A percentile compares a stretch with the other conserved stretches of the same genome.
Evolutionary conservation across 2,888 invertebrate genomes (phyloP).

Genomic region (Drosophila nr. medialis): DNA sequence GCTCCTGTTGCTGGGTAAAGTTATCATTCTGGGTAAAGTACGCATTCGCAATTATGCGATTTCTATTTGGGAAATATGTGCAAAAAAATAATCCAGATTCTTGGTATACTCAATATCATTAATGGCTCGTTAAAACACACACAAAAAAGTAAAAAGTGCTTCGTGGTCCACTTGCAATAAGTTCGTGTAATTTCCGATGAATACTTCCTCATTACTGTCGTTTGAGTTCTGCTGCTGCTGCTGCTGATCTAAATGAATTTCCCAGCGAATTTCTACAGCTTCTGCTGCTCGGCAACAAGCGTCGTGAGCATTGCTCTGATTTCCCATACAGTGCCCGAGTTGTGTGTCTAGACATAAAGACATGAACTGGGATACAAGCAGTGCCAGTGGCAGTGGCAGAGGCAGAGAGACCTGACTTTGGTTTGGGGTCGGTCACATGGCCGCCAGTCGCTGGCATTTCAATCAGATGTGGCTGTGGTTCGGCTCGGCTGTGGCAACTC

Average conservation of each 20-base stretch:
- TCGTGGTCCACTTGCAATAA: neutral
- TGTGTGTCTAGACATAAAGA: conserved; percentile 46
- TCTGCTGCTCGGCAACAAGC: conserved; percentile 17
- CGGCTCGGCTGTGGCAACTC: conserved; percentile 4
- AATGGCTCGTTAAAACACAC: neutral
- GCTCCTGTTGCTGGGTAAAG: conserved; percentile 3
- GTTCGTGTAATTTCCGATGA: conserved; percentile 13
- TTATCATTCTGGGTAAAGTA: neutral
- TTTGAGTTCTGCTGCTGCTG: neutral
- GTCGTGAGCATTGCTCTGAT: conserved; percentile 54
- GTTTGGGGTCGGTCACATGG: conserved; percentile 51
- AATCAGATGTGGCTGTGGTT: conserved; percentile 63
- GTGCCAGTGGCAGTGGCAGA: neutral
- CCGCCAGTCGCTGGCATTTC: conserved; percentile 64
- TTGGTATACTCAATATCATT: neutral
- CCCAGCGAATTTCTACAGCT: conserved; percentile 48
- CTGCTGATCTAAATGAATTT: conserved; percentile 36
- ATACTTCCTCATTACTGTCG: conserved; percentile 45
- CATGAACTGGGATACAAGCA: conserved; percentile 1
- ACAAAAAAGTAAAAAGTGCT: neutral
- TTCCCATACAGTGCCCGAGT: conserved; percentile 53
- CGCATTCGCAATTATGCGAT: neutral
- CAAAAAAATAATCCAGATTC: too few relatives aligned
- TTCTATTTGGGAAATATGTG: neutral
- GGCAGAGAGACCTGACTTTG: conserved; percentile 24